Evolutionary conservation across 2,113 vertebrate species (phyloP).

Genomic region (Smithornis capensis): DNA sequence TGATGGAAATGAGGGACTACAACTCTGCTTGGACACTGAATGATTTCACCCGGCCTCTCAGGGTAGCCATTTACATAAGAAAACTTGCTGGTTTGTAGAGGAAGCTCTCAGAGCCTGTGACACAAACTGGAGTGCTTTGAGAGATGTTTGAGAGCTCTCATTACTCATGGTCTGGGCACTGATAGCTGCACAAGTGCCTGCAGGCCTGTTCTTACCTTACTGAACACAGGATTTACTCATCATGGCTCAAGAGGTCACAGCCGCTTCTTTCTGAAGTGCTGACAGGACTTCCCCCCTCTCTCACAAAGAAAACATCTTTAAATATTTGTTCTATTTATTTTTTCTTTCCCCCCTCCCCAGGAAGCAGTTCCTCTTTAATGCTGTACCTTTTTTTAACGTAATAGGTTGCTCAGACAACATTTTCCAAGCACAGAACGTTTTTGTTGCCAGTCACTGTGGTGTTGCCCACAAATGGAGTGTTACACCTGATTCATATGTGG

Average conservation of each 20-base stretch:
- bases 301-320: neutral
- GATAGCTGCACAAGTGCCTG: neutral
- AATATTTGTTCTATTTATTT: neutral
- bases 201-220: neutral
- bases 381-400: neutral
- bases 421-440: neutral
- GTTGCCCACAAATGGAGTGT: neutral
- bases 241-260: neutral
- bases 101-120: neutral
- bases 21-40: neutral
- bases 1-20: neutral
- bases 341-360: neutral
- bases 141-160: conserved; percentile 15
- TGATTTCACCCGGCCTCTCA: neutral
- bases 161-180: neutral
- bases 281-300: neutral
- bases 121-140: neutral
- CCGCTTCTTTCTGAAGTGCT: neutral
- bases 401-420: neutral
- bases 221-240: neutral
- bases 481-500: neutral
- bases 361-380: neutral
- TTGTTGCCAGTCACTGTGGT: neutral
- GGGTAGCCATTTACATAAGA: neutral
- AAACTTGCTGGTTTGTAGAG: neutral